Base-by-base conservation (phyloP, 2,888 invertebrate species). In the Andrena minutula region DNA sequence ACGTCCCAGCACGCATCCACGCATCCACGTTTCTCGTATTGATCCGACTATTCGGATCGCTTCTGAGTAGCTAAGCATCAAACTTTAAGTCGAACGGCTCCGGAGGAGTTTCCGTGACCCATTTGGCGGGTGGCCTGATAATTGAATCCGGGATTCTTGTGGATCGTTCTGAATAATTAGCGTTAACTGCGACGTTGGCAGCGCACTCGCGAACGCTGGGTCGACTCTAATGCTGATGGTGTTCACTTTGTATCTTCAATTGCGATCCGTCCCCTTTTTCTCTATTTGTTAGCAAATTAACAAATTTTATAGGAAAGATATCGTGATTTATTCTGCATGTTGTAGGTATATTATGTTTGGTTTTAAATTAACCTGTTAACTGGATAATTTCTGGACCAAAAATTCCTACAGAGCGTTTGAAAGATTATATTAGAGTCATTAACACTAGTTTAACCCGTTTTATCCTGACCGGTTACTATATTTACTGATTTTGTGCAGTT, bases 91-190 rank as follows among this genome's bases (percentile, higher is more conserved):
- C 23, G 35, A 60, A 51, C 49, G 49, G n/a, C 30, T 58, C 28
- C 30, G 23, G 65, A 58, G 74, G 66, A 74, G 74, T 79, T 66
- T 68, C 70, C 35, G 65, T 65, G 51, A 71, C 56, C 75, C 35
- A 71, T 82, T 75, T 35, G 30, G 26, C 71, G 20, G 75, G 53
- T 30, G 32, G 60, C 63, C 49, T 75, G 66, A 75, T 82, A 82
- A 82, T 82, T 82, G 80, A 79, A 79, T 82, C 53, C 66, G 51
- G 61, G 56, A 75, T 75, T 82, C 79, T 79, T 79, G 80, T 49
- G 70, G 65, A 53, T 75, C 75, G 63, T 78, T 68, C 66, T 63
- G 78, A 78, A 79, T 79, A 80, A 78, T 80, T 80, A 73, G 66
- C 79, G 71, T 68, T 72, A 80, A 80, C 66, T 68, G 35, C 63